Evolutionary conservation across 1,140 invertebrate species (phyloP).

Genomic region (Drosophila biarmipes): DNA sequence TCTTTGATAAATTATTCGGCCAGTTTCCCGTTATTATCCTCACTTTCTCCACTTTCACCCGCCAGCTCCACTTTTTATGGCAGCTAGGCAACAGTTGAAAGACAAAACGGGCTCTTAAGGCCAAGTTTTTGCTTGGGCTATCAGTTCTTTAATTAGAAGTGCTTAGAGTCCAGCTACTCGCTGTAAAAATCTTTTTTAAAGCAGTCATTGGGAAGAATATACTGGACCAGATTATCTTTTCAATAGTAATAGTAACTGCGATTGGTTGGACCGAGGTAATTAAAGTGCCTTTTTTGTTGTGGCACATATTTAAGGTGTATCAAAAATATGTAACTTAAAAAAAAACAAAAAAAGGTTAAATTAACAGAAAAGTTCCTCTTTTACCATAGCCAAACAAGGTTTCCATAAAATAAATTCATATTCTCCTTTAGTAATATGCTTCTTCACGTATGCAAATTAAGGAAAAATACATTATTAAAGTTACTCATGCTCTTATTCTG

Average conservation of each 20-base stretch:
- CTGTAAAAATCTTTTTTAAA: background rate
- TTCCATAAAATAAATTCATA: background rate
- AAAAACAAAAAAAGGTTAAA: no score
- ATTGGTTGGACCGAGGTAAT: no score
- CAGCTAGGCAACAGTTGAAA: slow-evolving; percentile 49
- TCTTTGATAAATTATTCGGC: slow-evolving; percentile 76
- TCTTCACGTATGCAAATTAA: slow-evolving; percentile 4
- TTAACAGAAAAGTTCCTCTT: background rate
- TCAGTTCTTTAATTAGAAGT: slow-evolving; percentile 48
- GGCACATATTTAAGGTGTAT: no score
- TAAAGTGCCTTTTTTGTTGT: no score
- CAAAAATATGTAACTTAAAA: background rate
- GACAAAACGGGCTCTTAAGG: slow-evolving; percentile 10
- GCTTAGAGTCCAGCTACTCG: background rate
- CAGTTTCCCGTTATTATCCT: slow-evolving; percentile 23
- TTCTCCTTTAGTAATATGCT: background rate
- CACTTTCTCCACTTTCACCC: background rate
- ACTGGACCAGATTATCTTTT: background rate
- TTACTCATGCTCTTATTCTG: background rate
- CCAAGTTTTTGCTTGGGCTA: slow-evolving; percentile 18
- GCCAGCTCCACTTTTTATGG: background rate
- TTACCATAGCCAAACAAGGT: no score
- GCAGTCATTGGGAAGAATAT: background rate
- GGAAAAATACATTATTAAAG: slow-evolving; percentile 2
- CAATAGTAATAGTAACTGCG: no score